These are phyloP conservation scores for Parnassius smintheus DNA, from an alignment of 2,888 invertebrate genomes.

Conservation along the genomic window DNA sequence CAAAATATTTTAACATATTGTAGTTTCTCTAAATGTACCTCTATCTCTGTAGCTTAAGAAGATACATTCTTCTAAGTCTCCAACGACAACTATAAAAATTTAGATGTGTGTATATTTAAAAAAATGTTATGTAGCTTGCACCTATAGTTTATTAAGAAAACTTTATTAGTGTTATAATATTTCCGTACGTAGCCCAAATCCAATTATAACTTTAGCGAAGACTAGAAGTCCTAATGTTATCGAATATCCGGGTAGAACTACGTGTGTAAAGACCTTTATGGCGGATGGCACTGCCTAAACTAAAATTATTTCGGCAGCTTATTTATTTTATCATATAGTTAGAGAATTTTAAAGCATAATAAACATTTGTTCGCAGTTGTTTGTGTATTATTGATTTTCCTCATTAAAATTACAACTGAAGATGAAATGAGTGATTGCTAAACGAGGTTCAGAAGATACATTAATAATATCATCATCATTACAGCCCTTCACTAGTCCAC, in stretches of 20 bases:
- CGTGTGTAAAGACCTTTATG: conserved; percentile 5
- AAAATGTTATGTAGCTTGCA: conserved; percentile 19
- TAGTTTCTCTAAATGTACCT: background rate
- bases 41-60: background rate
- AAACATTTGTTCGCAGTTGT: conserved; percentile 45
- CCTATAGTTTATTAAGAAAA: conserved; percentile 14
- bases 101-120: conserved; percentile 3
- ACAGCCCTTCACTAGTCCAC: no score
- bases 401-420: background rate
- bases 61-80: background rate
- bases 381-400: conserved; percentile 26
- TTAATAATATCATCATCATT: no score
- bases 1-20: background rate
- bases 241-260: background rate
- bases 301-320: conserved; percentile 38
- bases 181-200: conserved; percentile 3
- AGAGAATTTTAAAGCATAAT: conserved; percentile 55
- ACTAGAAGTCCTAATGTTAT: background rate
- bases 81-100: background rate
- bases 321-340: conserved; percentile 40
- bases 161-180: conserved; percentile 12
- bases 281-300: conserved; percentile 36
- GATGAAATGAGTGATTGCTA: no score
- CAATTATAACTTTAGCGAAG: background rate
- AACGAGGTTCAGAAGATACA: no score